Evolutionary conservation across 2,888 invertebrate species (phyloP), one percentile per base, ranked within the genome.

Genomic region (Mesochorus sp.): DNA sequence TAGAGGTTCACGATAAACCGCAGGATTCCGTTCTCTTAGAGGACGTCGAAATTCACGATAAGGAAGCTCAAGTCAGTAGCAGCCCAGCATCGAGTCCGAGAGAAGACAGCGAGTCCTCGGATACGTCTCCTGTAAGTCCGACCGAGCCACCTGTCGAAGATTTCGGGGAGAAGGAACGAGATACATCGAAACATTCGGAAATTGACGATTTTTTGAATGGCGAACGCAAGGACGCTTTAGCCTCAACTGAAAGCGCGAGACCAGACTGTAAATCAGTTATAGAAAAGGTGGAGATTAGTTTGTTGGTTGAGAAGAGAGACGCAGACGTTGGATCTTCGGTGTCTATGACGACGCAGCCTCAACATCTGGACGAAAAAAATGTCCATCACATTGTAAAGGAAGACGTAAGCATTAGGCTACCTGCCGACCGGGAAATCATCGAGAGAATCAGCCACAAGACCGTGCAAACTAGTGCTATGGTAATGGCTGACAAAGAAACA

Each of bases 221-320:
- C 34, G 71, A 66, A 19, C 67, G 62, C 26, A 26, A 31, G 6
- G 17, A 44, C 8, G 55, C 49, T 4, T 5, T 26, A 6, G 17
- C 37, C 12, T 49, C 34, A 2, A 44, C 14, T 17, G 59, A 72
- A 53, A 39, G 12, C 6, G 28, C 51, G 24, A 77, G 53, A 12
- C 59, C 70, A 3, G 67, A 74, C 37, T 57, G 57, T 42, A 79
- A 79, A 72, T 64, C 85, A 1, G 72, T 86, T 1, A 82, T 86
- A 37, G 85, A 87, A 39, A 89, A 87, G 76, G 85, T 90, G 3
- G 90, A 90, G 66, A 90, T 91, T 73, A 84, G 84, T 24, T 75
- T 91, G 70, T 87, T 87, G 1, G 85, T 90, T 2, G 84, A 85
- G 64, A 83, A 88, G n/a, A 82, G 85, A 51, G 81, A 82, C 4